These are phyloP conservation scores for Pteria penguin DNA, from an alignment of 2,888 invertebrate species.

Conservation along the genomic window DNA sequence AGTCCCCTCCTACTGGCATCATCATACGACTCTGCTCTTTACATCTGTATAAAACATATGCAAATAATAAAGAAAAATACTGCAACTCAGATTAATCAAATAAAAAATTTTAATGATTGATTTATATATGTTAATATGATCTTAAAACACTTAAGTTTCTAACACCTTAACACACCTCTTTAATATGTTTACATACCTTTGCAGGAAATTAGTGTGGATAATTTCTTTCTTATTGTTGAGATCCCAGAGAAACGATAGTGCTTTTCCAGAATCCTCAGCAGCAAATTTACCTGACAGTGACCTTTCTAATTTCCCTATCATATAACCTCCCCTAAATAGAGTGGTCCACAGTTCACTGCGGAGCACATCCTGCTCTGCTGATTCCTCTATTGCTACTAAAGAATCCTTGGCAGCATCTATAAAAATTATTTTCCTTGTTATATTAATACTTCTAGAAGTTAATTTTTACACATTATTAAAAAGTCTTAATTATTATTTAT, in stretches of 20 bases:
- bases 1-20: constrained; percentile 68
- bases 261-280: constrained; percentile 57
- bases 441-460: too few relatives aligned
- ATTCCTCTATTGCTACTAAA: constrained; percentile 59
- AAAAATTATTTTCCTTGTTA: not conserved
- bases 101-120: not conserved
- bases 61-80: too few relatives aligned
- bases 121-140: too few relatives aligned
- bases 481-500: too few relatives aligned
- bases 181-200: too few relatives aligned
- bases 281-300: constrained; percentile 77
- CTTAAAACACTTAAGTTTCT: too few relatives aligned
- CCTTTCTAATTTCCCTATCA: constrained; percentile 73
- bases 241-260: constrained; percentile 58
- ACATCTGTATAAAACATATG: constrained; percentile 51
- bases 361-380: constrained; percentile 72
- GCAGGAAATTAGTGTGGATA: constrained; percentile 30
- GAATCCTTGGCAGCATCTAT: constrained; percentile 49
- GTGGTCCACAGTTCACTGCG: constrained; percentile 78
- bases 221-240: constrained; percentile 54
- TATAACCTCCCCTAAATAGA: constrained; percentile 77
- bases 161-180: too few relatives aligned
- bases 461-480: too few relatives aligned
- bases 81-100: not conserved
- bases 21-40: constrained; percentile 54